phyloP scores from a whole-genome alignment of 2,888 invertebrate genomes.

The Drosophila incognita region DNA sequence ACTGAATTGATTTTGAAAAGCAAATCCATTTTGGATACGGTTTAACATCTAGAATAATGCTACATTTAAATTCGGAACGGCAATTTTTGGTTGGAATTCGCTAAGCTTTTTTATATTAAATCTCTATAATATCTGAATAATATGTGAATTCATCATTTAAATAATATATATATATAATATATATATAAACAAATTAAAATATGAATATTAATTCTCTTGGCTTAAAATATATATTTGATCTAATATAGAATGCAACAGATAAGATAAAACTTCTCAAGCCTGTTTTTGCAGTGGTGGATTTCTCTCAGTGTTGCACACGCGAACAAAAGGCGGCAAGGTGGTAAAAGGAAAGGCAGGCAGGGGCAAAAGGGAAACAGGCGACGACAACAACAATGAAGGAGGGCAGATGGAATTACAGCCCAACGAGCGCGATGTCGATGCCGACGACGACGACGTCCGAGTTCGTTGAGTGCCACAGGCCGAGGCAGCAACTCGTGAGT shows the following conservation, averaged over 20 bases:
- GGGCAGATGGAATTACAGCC: constrained; percentile 49
- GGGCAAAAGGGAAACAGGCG: constrained; percentile 15
- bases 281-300: neutral
- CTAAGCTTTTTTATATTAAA: too few species aligned
- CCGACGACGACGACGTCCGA: constrained; percentile 2
- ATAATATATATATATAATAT: too few species aligned
- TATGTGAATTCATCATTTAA: too few species aligned
- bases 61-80: too few species aligned
- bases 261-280: neutral
- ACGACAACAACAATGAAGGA: constrained; percentile 21
- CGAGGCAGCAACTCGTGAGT: constrained; percentile 22
- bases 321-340: constrained; percentile 43
- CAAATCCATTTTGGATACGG: too few species aligned
- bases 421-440: constrained; percentile 12
- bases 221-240: too few species aligned
- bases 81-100: too few species aligned
- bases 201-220: too few species aligned
- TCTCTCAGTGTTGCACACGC: constrained; percentile 29
- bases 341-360: constrained; percentile 37
- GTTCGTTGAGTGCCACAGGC: constrained; percentile 25
- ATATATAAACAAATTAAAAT: too few species aligned
- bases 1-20: too few species aligned
- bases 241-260: neutral
- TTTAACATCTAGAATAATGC: too few species aligned
- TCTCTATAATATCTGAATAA: too few species aligned